These are phyloP conservation scores for Hydractinia symbiolongicarpus DNA, from an alignment of 30 jellyfish, hydroid and myxozoan species.

Conservation along the genomic window DNA sequence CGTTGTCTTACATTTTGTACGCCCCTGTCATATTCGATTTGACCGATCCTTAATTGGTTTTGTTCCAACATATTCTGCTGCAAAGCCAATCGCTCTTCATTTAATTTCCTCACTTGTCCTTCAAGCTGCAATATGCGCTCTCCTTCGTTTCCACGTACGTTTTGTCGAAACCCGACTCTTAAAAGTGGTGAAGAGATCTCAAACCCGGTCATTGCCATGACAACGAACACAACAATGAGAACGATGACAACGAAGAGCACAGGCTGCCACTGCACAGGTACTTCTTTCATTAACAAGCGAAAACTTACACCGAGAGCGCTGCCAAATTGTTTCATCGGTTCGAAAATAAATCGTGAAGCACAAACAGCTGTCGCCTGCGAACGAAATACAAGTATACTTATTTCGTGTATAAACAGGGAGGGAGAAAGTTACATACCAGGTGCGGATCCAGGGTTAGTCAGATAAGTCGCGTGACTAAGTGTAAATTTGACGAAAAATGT, in stretches of 20 bases:
- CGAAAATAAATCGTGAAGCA: conserved; percentile 42
- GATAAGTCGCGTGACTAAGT: too few relatives aligned
- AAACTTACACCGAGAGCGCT: conserved; percentile 55
- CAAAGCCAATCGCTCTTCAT: too few relatives aligned
- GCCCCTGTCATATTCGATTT: too few relatives aligned
- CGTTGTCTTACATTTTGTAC: too few relatives aligned
- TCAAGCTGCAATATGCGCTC: too few relatives aligned
- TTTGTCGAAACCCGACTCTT: background rate
- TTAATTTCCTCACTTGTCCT: too few relatives aligned
- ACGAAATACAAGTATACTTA: background rate
- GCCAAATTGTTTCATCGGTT: conserved; percentile 43
- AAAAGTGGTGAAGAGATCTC: conserved; percentile 50
- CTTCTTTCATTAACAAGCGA: conserved; percentile 46
- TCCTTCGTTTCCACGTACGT: too few relatives aligned
- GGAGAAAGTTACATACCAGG: too few relatives aligned
- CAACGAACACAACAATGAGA: background rate
- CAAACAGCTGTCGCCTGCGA: conserved; percentile 61
- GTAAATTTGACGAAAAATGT: too few relatives aligned
- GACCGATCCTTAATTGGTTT: too few relatives aligned
- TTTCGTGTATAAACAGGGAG: background rate
- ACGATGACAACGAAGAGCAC: conserved; percentile 31
- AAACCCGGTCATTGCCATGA: conserved; percentile 38
- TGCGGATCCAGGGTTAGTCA: too few relatives aligned
- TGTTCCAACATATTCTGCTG: too few relatives aligned
- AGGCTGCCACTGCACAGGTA: conserved; percentile 79